phyloP scores from a whole-genome alignment of 2,113 vertebrate genomes.

The Origma solitaria region DNA sequence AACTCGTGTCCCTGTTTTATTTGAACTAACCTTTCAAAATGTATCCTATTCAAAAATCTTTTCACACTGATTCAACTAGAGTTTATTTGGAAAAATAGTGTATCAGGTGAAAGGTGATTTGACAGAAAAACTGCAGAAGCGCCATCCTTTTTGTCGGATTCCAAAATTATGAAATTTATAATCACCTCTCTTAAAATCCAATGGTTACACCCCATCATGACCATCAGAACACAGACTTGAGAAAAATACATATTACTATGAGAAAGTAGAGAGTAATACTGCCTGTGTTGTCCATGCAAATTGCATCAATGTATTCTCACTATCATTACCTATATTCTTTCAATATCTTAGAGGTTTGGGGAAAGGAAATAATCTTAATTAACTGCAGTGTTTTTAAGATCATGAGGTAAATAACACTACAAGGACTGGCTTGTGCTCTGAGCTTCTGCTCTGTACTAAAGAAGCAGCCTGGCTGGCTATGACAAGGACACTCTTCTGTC shows the following conservation, averaged over 20 bases:
- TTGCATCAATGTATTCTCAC: neutral
- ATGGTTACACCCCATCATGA: neutral
- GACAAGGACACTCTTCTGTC: neutral
- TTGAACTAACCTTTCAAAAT: neutral
- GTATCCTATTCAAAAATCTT: neutral
- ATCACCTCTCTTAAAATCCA: neutral
- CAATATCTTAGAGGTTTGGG: neutral
- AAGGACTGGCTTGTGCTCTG: neutral
- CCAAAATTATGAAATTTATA: neutral
- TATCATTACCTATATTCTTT: neutral
- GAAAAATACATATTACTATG: neutral
- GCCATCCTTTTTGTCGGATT: neutral
- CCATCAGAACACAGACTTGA: neutral
- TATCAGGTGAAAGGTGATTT: neutral
- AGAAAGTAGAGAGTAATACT: neutral
- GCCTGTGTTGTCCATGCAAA: neutral
- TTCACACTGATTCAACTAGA: neutral
- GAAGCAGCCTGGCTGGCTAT: neutral
- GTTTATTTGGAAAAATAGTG: neutral
- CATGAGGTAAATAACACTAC: fast-evolving
- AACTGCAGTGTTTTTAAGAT: neutral
- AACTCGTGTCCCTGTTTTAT: neutral
- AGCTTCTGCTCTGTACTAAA: neutral
- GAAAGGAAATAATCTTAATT: neutral
- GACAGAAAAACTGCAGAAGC: neutral